Percentiles rank a stretch among this genome's conserved stretches.
These are phyloP conservation scores for Corythoichthys haematopterus DNA, from an alignment of 2,113 vertebrate species.

Conservation along the genomic window DNA sequence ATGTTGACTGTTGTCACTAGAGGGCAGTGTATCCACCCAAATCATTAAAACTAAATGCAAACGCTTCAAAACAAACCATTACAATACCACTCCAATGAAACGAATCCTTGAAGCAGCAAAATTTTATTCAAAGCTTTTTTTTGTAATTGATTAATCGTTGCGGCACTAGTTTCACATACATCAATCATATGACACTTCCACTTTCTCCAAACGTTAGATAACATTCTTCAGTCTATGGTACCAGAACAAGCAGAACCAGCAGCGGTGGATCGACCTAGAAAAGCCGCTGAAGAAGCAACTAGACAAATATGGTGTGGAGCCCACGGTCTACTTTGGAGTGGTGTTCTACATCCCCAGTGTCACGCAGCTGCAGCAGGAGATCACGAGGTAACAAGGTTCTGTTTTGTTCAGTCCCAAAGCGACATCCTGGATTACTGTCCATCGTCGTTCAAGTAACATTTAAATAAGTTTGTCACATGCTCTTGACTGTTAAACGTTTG, in stretches of 20 bases:
- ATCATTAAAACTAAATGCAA: too few relatives aligned
- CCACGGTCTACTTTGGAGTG: constrained; percentile 96
- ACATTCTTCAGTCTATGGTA: constrained; percentile 98
- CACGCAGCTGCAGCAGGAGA: constrained; percentile 91
- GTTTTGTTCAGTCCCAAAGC: neutral
- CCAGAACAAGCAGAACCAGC: constrained; percentile 95
- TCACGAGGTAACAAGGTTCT: constrained; percentile 81
- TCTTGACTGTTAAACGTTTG: neutral
- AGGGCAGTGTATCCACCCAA: too few relatives aligned
- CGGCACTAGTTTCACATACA: neutral
- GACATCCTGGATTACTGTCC: neutral
- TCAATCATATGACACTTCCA: neutral
- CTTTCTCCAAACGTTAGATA: constrained; percentile 72
- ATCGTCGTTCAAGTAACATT: neutral
- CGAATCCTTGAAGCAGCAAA: too few relatives aligned
- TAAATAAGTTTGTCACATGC: neutral
- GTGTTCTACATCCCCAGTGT: constrained; percentile 91
- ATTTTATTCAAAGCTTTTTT: too few relatives aligned
- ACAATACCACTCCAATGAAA: too few relatives aligned
- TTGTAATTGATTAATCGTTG: too few relatives aligned
- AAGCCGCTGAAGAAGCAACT: constrained; percentile 97
- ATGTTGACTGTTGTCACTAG: too few relatives aligned
- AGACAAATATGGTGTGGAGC: constrained; percentile 91
- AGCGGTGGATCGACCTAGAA: constrained; percentile 95
- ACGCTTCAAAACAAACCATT: too few relatives aligned